These are phyloP conservation scores for Uloborus plumipes DNA, from an alignment of 2,888 invertebrate species.

Conservation along the genomic window DNA sequence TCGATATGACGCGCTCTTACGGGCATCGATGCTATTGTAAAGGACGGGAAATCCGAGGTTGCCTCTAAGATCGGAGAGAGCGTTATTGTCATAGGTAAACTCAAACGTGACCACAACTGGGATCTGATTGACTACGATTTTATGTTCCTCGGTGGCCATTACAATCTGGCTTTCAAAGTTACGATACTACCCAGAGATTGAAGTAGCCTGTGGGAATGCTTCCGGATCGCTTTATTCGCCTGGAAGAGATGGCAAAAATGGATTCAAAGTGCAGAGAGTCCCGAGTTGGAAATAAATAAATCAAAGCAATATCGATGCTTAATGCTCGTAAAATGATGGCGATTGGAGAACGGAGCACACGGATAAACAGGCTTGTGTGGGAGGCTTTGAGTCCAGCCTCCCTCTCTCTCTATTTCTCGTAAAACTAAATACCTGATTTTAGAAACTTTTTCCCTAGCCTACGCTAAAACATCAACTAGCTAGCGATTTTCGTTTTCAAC, in stretches of 20 bases:
- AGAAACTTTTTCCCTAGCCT: slow-evolving; percentile 1
- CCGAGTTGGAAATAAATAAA: slow-evolving; percentile 47
- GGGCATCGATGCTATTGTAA: slow-evolving; percentile 53
- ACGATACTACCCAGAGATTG: slow-evolving; percentile 34
- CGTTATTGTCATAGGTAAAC: slow-evolving; percentile 55
- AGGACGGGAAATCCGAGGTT: slow-evolving; percentile 23
- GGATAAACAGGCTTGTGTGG: no score
- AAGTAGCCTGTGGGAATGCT: slow-evolving; percentile 32
- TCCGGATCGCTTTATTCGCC: slow-evolving; percentile 17
- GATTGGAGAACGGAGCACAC: no score
- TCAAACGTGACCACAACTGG: slow-evolving; percentile 57
- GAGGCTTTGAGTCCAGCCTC: background rate
- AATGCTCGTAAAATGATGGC: slow-evolving; percentile 45
- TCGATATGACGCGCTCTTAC: slow-evolving; percentile 33
- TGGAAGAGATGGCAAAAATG: slow-evolving; percentile 15
- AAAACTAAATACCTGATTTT: slow-evolving; percentile 27
- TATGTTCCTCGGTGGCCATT: slow-evolving; percentile 54
- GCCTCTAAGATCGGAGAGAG: slow-evolving; percentile 10
- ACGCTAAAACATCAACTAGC: no score
- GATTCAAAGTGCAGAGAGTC: slow-evolving; percentile 37
- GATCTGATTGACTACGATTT: slow-evolving; percentile 51
- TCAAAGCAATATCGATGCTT: slow-evolving; percentile 41
- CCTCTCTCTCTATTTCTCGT: background rate
- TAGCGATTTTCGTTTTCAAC: no score
- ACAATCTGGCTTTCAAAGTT: slow-evolving; percentile 37